Evolutionary conservation across 2,113 vertebrate species (phyloP).

Genomic region (Natator depressus): DNA sequence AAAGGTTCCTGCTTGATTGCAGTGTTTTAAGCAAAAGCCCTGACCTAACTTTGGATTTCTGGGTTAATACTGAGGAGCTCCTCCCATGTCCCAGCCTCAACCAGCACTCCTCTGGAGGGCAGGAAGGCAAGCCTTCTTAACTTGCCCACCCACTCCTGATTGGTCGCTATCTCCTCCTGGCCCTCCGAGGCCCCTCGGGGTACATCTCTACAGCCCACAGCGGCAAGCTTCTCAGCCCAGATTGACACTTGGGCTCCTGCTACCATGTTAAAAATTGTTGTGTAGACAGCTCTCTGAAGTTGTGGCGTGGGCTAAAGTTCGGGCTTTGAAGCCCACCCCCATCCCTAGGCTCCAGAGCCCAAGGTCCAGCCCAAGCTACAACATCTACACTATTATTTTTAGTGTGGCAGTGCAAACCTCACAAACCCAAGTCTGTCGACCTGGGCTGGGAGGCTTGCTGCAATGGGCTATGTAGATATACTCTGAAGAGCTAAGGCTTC

Average conservation of each 20-base stretch:
- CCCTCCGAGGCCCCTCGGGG: background rate
- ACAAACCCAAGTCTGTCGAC: background rate
- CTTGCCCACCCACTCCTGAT: background rate
- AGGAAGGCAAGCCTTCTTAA: background rate
- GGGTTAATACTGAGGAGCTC: background rate
- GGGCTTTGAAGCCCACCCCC: background rate
- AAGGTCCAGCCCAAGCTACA: too few relatives aligned
- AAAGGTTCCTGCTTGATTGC: background rate
- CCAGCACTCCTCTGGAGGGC: background rate
- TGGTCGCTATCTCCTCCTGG: background rate
- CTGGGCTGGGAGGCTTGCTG: too few relatives aligned
- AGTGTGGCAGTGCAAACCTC: background rate
- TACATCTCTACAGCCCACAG: background rate
- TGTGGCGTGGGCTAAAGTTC: background rate
- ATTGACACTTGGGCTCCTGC: background rate
- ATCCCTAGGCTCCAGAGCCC: background rate
- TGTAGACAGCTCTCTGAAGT: background rate
- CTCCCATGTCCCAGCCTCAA: background rate
- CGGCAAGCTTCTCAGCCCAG: background rate
- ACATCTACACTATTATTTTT: too few relatives aligned
- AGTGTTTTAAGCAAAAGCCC: background rate
- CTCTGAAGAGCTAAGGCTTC: too few relatives aligned
- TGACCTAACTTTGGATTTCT: background rate
- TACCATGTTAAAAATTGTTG: background rate
- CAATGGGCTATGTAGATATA: too few relatives aligned